Evolutionary conservation across 2,888 invertebrate genomes (phyloP).

Genomic region (Phlogophora meticulosa): DNA sequence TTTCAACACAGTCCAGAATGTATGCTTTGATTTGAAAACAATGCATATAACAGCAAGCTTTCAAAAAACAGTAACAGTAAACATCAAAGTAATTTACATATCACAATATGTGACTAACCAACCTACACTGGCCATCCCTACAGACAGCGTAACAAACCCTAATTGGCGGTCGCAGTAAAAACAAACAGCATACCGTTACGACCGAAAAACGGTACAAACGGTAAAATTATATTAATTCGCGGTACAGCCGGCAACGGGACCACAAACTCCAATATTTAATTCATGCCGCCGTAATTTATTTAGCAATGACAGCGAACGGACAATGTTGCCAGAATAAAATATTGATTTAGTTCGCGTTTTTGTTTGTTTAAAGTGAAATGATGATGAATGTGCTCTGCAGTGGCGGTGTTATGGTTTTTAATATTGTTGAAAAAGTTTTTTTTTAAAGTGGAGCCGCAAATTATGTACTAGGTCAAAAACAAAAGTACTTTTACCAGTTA

Average conservation of each 20-base stretch:
- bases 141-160: slow-evolving; percentile 32
- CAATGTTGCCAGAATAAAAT: slow-evolving; percentile 57
- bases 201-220: slow-evolving; percentile 45
- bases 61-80: neutral
- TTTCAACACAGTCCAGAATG: no score
- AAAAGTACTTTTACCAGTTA: no score
- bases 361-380: slow-evolving; percentile 54
- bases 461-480: neutral
- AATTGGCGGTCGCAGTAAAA: slow-evolving; percentile 54
- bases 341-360: slow-evolving; percentile 58
- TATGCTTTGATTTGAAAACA: no score
- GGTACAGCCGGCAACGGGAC: slow-evolving; percentile 51
- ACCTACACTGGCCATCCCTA: slow-evolving; percentile 6
- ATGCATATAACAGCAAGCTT: no score
- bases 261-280: slow-evolving; percentile 68
- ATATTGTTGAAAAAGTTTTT: neutral
- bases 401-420: slow-evolving; percentile 16
- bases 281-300: slow-evolving; percentile 70
- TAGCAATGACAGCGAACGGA: slow-evolving; percentile 62
- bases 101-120: slow-evolving; percentile 23
- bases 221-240: slow-evolving; percentile 63
- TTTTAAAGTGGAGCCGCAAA: neutral
- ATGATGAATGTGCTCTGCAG: slow-evolving; percentile 38
- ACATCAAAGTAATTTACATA: slow-evolving; percentile 15
- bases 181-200: slow-evolving; percentile 46